These are phyloP conservation scores for Adelosebastes latens DNA, from an alignment of 2,797 vertebrate species.

Conservation along the genomic window DNA sequence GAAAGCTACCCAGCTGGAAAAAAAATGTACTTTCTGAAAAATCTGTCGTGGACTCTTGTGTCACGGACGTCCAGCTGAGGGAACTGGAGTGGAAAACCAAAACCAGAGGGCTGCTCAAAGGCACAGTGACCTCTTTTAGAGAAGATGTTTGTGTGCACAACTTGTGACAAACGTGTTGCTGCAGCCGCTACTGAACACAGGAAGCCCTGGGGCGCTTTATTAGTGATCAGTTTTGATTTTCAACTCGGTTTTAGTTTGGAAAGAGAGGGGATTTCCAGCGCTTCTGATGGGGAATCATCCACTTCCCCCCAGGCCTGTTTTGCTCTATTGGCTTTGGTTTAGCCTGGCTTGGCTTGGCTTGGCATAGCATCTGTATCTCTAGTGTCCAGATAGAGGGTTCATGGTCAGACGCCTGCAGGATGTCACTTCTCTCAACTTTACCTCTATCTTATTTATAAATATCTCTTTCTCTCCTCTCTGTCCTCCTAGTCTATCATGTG, in stretches of 20 bases:
- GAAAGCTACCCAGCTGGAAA: conserved; percentile 29
- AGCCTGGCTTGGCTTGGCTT: conserved; percentile 10
- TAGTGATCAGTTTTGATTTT: conserved; percentile 17
- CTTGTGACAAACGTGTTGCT: conserved; percentile 4
- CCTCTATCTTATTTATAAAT: neutral
- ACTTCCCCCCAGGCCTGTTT: neutral
- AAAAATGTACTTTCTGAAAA: conserved; percentile 27
- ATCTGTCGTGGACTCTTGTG: conserved; percentile 38
- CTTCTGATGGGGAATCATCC: conserved; percentile 18
- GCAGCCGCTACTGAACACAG: neutral
- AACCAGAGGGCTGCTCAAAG: conserved; percentile 45
- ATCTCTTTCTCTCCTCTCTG: neutral
- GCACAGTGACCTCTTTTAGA: conserved; percentile 25
- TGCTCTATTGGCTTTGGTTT: conserved; percentile 18
- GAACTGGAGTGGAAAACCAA: conserved; percentile 68
- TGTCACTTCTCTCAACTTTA: conserved; percentile 40
- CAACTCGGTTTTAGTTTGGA: neutral
- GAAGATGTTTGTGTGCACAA: neutral
- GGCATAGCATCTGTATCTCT: conserved; percentile 4
- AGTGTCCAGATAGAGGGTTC: conserved; percentile 29
- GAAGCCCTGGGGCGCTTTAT: neutral
- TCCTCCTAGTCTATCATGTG: conserved; percentile 29
- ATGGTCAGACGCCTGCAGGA: conserved; percentile 48
- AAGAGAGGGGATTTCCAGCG: conserved; percentile 31
- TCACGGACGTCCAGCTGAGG: conserved; percentile 49